Percentiles rank a stretch among this genome's conserved stretches.
Evolutionary conservation across 2,113 vertebrate genomes (phyloP).

Genomic region (Chamaea fasciata): DNA sequence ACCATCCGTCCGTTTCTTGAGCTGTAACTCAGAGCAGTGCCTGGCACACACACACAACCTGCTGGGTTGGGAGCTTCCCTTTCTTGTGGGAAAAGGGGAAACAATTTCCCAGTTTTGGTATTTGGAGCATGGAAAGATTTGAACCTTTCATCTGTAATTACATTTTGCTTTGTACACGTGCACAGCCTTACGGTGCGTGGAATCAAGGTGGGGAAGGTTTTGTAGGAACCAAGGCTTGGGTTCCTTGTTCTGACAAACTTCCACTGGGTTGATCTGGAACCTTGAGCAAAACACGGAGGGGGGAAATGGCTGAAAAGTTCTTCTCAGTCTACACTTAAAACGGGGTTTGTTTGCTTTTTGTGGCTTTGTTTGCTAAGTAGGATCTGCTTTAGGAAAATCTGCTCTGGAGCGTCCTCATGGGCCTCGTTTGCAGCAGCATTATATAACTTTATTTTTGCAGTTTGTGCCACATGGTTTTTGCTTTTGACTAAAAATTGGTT

Average conservation of each 20-base stretch:
- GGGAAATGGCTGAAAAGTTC: not conserved
- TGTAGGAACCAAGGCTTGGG: not conserved
- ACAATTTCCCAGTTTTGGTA: fast-evolving
- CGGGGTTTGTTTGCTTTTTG: not conserved
- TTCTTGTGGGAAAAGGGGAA: not conserved
- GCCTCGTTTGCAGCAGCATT: not conserved
- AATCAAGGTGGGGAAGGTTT: not conserved
- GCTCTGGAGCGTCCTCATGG: not conserved
- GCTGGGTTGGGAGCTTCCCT: not conserved
- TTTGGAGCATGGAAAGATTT: not conserved
- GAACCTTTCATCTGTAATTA: not conserved
- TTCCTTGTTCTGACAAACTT: not conserved
- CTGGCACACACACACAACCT: not conserved
- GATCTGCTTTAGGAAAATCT: not conserved
- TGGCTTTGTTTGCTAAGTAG: not conserved
- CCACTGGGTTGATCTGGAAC: not conserved
- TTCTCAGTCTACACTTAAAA: not conserved
- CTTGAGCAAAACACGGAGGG: not conserved
- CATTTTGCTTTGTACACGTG: fast-evolving
- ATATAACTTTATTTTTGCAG: not conserved
- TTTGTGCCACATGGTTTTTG: not conserved
- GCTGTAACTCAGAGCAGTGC: not conserved
- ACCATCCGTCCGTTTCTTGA: fast-evolving
- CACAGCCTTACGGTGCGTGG: not conserved
- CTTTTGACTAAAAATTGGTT: not conserved